Evolutionary conservation across 2,888 invertebrate species (phyloP), one percentile per base, ranked within the genome.

Genomic region (Stegophylla sp.): DNA sequence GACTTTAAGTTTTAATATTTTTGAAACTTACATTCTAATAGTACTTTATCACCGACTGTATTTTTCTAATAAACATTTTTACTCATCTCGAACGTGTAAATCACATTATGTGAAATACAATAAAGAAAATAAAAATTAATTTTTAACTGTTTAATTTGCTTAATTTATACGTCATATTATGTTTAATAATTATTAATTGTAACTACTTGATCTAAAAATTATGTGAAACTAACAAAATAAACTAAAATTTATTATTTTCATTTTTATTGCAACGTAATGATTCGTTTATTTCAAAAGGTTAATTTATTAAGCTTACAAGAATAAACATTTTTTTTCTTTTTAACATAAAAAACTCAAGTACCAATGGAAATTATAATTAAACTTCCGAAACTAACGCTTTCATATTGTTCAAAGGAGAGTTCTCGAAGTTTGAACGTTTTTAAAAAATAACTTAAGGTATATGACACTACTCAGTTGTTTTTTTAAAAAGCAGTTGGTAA

Each of bases 311-410:
- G 56, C 10, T 15, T 23, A 53, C 0, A 53, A 71, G 1, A 41
- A 56, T 56, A 56, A 23, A 23, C 41, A 41, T 34, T 34, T 34
- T 34, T 34, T 34, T 34, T 34, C 34, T 34, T 34, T 5, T 56
- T 17, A n/a, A 13, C 1, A 51, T n/a, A 20, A 51, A n/a, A n/a
- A 69, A 45, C n/a, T n/a, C 5, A 13, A 15, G 56, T 23, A 17
- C 53, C 41, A 23, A 15, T 13, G 43, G 45, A 72, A 26, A 56
- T 45, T 26, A 26, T 41, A 23, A 59, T 59, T 73, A 59, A 43
- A 45, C 59, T 73, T 73, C 26, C 43, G 12, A 45, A 73, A 59
- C 26, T 43, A 73, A 73, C 59, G n/a, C n/a, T 41, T 23, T 56
- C 5, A 23, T 23, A 72, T 56, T 72, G 53, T 59, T 59, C 43